Conservation (phyloP, 2,113 vertebrate genomes). For the Otolemur garnettii region DNA sequence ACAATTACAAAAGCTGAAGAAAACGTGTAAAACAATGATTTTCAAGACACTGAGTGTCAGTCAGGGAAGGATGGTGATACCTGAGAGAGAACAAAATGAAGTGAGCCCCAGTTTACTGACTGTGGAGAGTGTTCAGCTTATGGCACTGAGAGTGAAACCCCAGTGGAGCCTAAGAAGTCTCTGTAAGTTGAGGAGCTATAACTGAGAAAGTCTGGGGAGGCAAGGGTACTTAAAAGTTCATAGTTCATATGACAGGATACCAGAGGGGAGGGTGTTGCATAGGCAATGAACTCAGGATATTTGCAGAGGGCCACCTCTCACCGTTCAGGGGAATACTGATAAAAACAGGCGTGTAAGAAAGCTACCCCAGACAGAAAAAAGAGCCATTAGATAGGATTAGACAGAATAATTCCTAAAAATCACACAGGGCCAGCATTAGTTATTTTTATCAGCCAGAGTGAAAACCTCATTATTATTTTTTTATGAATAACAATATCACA, state of each 20-base stretch:
- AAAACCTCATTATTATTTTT: not conserved
- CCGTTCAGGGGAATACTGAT: not conserved
- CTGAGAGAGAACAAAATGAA: not conserved
- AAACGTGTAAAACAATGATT: not conserved
- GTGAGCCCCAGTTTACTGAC: not conserved
- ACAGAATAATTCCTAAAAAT: not conserved
- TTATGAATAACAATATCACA: too few relatives aligned
- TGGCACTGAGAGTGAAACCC: not conserved
- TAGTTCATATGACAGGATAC: not conserved
- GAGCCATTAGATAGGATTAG: not conserved
- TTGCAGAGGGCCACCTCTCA: not conserved
- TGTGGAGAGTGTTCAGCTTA: not conserved
- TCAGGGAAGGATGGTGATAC: not conserved
- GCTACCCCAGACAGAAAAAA: not conserved
- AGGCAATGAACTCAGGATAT: not conserved
- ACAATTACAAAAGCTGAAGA: not conserved
- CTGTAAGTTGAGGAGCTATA: not conserved
- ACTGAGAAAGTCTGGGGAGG: not conserved
- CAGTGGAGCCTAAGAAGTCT: not conserved
- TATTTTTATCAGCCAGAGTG: not conserved
- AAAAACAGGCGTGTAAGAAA: not conserved
- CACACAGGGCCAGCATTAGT: not conserved
- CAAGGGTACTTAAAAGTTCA: too few relatives aligned
- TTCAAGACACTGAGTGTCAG: not conserved
- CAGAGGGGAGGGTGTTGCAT: not conserved